Evolutionary conservation across 2,797 vertebrate genomes (phyloP), one percentile per base, ranked within the genome.

Genomic region (Erpetoichthys calabaricus): DNA sequence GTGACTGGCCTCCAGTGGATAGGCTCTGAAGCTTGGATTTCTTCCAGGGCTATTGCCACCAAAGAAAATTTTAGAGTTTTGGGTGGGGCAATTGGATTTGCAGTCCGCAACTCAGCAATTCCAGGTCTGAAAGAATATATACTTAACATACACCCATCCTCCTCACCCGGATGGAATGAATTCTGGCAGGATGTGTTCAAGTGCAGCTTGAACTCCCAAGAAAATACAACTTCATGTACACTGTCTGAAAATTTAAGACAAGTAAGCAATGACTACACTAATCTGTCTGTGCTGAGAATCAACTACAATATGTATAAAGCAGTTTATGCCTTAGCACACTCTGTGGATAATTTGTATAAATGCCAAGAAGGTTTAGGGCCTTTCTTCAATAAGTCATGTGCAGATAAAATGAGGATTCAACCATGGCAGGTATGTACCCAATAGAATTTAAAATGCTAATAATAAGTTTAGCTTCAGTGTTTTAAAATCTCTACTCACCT

Each of bases 11-110:
- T 83, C 59, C 86, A 88, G 65, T 82, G 73, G 77, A 69, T 86
- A 2, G 84, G 83, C 57, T 86, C 80, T 54, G 84, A 86, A 5
- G 78, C 83, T 8, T 87, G 86, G 85, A 81, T 87, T 62, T 82
- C 81, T 56, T 81, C 83, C 66, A 65, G 68, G 47, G 82, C 81
- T 8, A 69, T 87, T 9, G 63, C 69, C 53, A 73, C 75, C 58
- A 73, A 59, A 4, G 63, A 68, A 45, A 81, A 72, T 4, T 61
- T 77, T 62, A 57, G 57, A 43, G 56, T 76, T 62, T 71, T 86
- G 1, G 54, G 70, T 50, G 83, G 84, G 45, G 75, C 83, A 0
- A 59, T 86, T 0, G 84, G 85, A 7, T 85, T 84, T 43, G 57
- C 73, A 44, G 74, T 80, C 10, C 67, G 61, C 46, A 76, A 60